phyloP scores from a whole-genome alignment of 1,140 invertebrate species.

The Neuroterus valhalla region DNA sequence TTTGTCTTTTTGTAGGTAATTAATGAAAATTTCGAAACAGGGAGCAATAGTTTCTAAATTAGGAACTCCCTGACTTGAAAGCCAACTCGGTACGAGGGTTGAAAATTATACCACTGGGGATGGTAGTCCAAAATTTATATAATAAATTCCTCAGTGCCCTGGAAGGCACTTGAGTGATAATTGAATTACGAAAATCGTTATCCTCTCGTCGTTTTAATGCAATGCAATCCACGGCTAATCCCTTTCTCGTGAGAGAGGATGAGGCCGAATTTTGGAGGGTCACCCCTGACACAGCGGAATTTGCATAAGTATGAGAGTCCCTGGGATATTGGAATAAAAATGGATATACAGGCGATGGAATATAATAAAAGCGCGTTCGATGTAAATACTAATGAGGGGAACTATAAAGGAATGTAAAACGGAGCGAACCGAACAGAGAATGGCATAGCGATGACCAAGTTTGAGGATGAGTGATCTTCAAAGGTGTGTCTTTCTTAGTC shows the following conservation, averaged over 20 bases:
- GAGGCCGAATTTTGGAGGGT: neutral
- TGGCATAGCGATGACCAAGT: constrained; percentile 10
- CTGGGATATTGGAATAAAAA: constrained; percentile 67
- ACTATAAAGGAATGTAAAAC: constrained; percentile 55
- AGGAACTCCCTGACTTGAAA: neutral
- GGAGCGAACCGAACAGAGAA: constrained; percentile 47
- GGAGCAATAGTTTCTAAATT: no score
- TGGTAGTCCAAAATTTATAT: neutral
- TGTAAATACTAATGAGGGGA: constrained; percentile 69
- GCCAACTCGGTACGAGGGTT: neutral
- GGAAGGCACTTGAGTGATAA: neutral
- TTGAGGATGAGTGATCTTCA: constrained; percentile 16
- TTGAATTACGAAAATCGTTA: constrained; percentile 4
- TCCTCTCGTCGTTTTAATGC: neutral
- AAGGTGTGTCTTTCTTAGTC: neutral
- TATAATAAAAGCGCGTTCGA: constrained; percentile 63
- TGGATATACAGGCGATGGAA: constrained; percentile 65
- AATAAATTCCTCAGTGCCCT: neutral
- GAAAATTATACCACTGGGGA: neutral
- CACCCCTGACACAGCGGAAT: constrained; percentile 41
- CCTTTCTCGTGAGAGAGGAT: neutral
- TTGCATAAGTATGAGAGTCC: constrained; percentile 55
- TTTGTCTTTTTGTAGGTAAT: no score
- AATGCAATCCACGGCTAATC: neutral
- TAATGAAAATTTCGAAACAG: no score